These are phyloP conservation scores for Gyrodactylus salaris DNA, from an alignment of 1,140 invertebrate species.

Conservation along the genomic window DNA sequence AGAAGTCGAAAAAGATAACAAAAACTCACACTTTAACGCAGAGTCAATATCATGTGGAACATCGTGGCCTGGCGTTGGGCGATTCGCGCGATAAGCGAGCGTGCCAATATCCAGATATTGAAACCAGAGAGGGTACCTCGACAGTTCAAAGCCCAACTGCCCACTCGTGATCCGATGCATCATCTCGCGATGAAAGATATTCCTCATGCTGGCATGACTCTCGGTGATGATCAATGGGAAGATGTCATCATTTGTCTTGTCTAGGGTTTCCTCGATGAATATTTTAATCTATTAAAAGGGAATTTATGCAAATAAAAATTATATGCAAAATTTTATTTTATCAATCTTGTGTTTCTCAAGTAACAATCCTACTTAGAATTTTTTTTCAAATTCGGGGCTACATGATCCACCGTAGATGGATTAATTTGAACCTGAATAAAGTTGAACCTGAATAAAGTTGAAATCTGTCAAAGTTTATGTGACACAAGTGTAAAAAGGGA, in stretches of 20 bases:
- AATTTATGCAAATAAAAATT: too few species aligned
- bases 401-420: too few species aligned
- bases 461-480: too few species aligned
- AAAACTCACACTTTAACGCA: neutral
- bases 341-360: too few species aligned
- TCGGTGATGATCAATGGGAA: neutral
- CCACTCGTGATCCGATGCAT: neutral
- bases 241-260: neutral
- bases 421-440: too few species aligned
- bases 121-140: neutral
- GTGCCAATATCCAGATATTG: neutral
- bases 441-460: too few species aligned
- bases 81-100: neutral
- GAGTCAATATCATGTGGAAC: neutral
- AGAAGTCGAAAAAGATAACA: neutral
- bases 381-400: too few species aligned
- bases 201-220: neutral
- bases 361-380: too few species aligned
- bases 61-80: neutral
- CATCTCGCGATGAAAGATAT: neutral
- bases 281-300: neutral
- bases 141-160: neutral
- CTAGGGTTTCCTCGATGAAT: neutral
- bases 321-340: too few species aligned
- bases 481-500: too few species aligned